Percentiles rank a stretch among this genome's conserved stretches.
Evolutionary conservation across 2,797 vertebrate species (phyloP).

Genomic region (Masticophis lateralis): DNA sequence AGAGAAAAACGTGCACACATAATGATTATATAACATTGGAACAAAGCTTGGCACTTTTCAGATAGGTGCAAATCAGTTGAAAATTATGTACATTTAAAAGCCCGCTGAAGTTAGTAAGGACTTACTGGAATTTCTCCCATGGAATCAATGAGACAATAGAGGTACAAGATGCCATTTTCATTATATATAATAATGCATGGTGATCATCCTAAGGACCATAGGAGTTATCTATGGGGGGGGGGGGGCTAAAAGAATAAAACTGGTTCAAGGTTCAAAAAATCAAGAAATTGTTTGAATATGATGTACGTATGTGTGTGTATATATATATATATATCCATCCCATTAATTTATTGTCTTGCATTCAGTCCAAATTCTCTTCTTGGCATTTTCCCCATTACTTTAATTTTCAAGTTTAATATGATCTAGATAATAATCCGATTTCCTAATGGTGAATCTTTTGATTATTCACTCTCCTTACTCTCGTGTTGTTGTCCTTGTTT

Average conservation of each 20-base stretch:
- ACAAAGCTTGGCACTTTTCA: background rate
- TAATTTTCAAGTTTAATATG: slow-evolving; percentile 2
- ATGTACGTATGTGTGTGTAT: too few relatives aligned
- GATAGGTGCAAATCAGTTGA: background rate
- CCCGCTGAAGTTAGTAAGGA: background rate
- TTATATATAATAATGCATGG: background rate
- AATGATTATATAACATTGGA: background rate
- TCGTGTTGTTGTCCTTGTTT: background rate
- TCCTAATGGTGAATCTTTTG: background rate
- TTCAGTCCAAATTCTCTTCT: background rate
- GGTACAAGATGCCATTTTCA: background rate
- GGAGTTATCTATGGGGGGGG: slow-evolving; percentile 16
- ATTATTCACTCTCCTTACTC: background rate
- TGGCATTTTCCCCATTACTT: background rate
- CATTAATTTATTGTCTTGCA: background rate
- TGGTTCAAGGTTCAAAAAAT: background rate
- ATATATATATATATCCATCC: too few relatives aligned
- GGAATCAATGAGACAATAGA: background rate
- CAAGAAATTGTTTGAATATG: background rate
- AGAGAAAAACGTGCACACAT: background rate
- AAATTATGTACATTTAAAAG: background rate
- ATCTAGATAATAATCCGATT: background rate
- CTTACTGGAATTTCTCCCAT: background rate
- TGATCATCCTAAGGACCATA: background rate
- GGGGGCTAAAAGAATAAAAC: background rate